Evolutionary conservation across 64 coral and sea anemone genomes (phyloP).

Genomic region (Porites australiensis): DNA sequence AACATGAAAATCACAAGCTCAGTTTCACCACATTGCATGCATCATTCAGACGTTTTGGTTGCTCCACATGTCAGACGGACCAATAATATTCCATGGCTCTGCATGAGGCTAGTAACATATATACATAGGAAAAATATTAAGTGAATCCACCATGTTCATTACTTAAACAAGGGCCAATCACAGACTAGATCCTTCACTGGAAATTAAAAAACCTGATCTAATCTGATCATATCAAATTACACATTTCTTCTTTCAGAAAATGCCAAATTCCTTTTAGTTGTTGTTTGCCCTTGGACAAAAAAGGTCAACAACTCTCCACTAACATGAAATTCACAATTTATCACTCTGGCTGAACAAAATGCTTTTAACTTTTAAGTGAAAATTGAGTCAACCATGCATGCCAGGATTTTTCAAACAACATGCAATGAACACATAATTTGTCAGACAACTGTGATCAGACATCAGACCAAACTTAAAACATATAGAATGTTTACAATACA

Average conservation of each 20-base stretch:
- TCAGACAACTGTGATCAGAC: too few relatives aligned
- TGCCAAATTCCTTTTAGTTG: conserved; percentile 1
- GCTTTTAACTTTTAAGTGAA: not conserved
- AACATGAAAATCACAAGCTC: conserved; percentile 28
- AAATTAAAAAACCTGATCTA: not conserved
- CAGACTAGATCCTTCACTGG: not conserved
- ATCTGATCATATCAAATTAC: conserved; percentile 19
- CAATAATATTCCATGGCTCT: not conserved
- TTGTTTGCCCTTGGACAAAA: not conserved
- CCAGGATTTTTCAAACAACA: too few relatives aligned
- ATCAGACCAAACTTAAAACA: too few relatives aligned
- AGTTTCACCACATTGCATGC: conserved; percentile 16
- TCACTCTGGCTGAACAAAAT: not conserved
- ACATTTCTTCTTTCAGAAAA: not conserved
- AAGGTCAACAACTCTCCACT: not conserved
- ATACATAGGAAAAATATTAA: not conserved
- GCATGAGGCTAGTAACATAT: not conserved
- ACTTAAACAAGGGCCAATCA: not conserved
- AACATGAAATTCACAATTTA: not conserved
- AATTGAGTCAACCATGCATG: not conserved
- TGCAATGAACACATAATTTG: not conserved
- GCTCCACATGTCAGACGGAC: not conserved
- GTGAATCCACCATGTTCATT: not conserved
- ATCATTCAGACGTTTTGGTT: conserved; percentile 12
- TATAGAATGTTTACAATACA: too few relatives aligned